These are phyloP conservation scores for Morbakka virulenta DNA, from an alignment of 30 jellyfish, hydroid and myxozoan species.

Conservation along the genomic window DNA sequence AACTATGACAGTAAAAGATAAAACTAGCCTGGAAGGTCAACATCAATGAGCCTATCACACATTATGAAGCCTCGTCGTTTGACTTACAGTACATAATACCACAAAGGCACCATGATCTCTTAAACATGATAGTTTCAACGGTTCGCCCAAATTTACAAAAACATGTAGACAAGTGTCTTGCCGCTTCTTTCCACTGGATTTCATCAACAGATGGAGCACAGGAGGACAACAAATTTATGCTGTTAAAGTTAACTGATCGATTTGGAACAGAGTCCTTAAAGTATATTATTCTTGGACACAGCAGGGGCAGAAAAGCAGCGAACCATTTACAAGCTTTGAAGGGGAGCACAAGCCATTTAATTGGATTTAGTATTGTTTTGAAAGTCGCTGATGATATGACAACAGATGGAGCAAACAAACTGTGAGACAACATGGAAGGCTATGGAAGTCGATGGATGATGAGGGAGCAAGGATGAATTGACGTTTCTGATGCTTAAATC, in stretches of 20 bases:
- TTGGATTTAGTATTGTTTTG: constrained; percentile 2
- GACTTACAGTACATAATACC: constrained; percentile 14
- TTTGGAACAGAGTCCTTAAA: constrained; percentile 1
- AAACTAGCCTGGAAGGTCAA: not conserved
- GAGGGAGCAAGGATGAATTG: not conserved
- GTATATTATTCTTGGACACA: constrained; percentile 20
- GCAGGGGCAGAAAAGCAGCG: constrained; percentile 10
- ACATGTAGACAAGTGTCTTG: constrained; percentile 1
- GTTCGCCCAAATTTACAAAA: not conserved
- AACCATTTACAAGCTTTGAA: constrained; percentile 13
- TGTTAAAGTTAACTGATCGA: not conserved
- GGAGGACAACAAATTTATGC: constrained; percentile 23
- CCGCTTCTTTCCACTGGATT: constrained; percentile 12
- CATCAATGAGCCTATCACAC: not conserved
- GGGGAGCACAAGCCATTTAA: constrained; percentile 15
- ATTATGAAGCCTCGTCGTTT: constrained; percentile 7
- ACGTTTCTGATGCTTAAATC: constrained; percentile 28
- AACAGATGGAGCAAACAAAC: constrained; percentile 28
- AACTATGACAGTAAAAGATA: too few relatives aligned
- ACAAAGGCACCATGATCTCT: constrained; percentile 2
- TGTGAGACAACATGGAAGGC: constrained; percentile 14
- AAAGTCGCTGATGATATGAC: constrained; percentile 10
- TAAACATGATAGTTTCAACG: not conserved
- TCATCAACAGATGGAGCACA: constrained; percentile 16
- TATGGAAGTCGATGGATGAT: constrained; percentile 29